Base-by-base conservation (phyloP, 2,113 vertebrate genomes). In the Lontra canadensis region DNA sequence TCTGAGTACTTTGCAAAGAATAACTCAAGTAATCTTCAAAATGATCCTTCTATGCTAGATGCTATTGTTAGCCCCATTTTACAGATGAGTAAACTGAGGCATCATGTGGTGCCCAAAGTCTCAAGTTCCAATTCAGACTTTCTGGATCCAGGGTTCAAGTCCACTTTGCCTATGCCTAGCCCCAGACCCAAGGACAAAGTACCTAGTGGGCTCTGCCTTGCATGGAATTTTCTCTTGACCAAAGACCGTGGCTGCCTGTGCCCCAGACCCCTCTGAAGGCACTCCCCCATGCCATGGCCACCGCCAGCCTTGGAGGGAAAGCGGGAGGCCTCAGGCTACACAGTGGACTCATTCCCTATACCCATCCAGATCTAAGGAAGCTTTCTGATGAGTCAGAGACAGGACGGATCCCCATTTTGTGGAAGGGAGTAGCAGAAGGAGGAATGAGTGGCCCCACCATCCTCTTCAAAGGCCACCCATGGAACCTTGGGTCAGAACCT, bases 161-260 rank as follows among this genome's bases (percentile, higher is more conserved):
- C 95, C 34, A 29, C 91, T 42, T 88, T 71, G 2, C 12, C 69
- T 39, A 17, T 78, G n/a, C 84, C 85, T 93, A 78, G 7, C 34
- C 26, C 85, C 12, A 55, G 55, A 49, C 26, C 14, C 44, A 44
- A 34, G 29, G 52, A 11, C 42, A 87, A 92, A 76, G 82, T 83
- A 39, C 23, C 82, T 26, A 55, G 36, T 10, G 52, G 69, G 5
- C 29, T 61, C 42, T 42, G 26, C 63, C 44, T 74, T 79, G 13
- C 39, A 29, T 25, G 78, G 67, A 63, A 21, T 94, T 97, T 98
- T 96, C 78, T 97, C 57, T 76, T 95, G 95, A 96, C 97, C 94
- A 96, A 97, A 98, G 79, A 73, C 55, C 0, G 92, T 98, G 97
- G 94, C 93, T 96, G 86, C 34, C 0, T 36, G 34, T 14, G 6